Percentiles rank a stretch among this genome's conserved stretches.
Conservation (phyloP, 2,113 vertebrate species). For the Plecturocebus donacophilus region DNA sequence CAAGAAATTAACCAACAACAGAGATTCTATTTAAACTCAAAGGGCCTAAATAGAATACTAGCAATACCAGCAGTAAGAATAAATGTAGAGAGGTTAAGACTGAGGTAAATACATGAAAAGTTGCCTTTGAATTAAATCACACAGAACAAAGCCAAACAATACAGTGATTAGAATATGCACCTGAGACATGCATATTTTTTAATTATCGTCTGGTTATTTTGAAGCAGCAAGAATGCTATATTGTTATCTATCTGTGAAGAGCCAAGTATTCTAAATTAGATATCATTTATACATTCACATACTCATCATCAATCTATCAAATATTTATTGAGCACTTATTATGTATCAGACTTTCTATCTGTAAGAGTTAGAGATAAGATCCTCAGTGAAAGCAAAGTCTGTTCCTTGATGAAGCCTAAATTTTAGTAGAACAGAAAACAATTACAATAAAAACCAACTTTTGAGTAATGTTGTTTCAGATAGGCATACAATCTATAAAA, state of each 20-base stretch:
- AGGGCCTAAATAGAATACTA: neutral
- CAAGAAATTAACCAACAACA: neutral
- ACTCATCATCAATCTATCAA: neutral
- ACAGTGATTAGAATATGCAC: neutral
- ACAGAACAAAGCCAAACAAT: neutral
- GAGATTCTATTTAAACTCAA: slow-evolving; percentile 24
- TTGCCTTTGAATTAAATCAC: neutral
- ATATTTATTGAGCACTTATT: neutral
- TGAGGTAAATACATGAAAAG: neutral
- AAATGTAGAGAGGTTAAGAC: neutral
- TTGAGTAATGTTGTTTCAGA: neutral
- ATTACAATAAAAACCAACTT: neutral
- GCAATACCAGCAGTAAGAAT: neutral
- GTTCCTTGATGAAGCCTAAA: neutral
- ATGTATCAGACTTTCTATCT: neutral
- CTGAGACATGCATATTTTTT: neutral
- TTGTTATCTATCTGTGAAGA: neutral
- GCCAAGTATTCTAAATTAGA: neutral
- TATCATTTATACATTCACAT: neutral
- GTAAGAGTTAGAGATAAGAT: neutral
- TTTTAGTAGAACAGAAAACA: neutral
- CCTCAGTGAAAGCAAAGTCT: neutral
- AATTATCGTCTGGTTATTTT: neutral
- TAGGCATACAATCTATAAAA: neutral
- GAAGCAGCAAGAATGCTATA: neutral